Base-by-base conservation (phyloP, 2,797 vertebrate species). In the Danio kyathit region DNA sequence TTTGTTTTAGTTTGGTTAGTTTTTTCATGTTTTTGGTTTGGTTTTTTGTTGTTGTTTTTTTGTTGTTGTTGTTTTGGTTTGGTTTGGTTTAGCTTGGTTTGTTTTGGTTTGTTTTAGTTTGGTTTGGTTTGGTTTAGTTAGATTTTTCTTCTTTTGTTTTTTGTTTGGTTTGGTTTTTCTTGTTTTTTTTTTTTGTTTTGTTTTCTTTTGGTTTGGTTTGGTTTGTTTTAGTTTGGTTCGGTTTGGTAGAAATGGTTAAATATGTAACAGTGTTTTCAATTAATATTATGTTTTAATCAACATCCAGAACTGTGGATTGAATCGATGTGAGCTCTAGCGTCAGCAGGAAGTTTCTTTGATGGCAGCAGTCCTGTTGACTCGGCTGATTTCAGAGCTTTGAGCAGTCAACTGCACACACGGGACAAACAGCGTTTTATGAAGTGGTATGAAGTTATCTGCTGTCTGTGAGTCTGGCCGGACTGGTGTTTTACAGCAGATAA, bases 401-500 rank as follows among this genome's bases (percentile, higher is more conserved):
- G 77, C 72, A 84, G 84, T 81, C 81, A 73, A 59, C 83, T 74
- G 83, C 75, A 83, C 80, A 87, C 79, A 82, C 21, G 40, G 65
- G 82, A 88, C 85, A 85, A 83, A 74, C 85, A 75, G 85, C 85
- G 83, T 84, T 85, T 85, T 88, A 86, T 88, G 87, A 84, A 88
- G 87, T 87, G 85, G 87, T 78, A 74, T 84, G 65, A 84, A 84
- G 82, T 88, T 88, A 88, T 88, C 87, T 84, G 82, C 85, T 74
- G 84, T 86, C 64, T 83, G 82, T 83, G 84, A 80, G 76, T 77
- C 78, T 86, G 82, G 82, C 73, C 29, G 78, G 74, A 46, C 57
- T 82, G 82, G 85, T 86, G 87, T 88, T 88, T 85, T 86, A 84
- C 87, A 83, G 93, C 84, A 86, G 85, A 88, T 84, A 87, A 82